phyloP scores from a whole-genome alignment of 2,888 invertebrate genomes.

The Drosophila limbata region DNA sequence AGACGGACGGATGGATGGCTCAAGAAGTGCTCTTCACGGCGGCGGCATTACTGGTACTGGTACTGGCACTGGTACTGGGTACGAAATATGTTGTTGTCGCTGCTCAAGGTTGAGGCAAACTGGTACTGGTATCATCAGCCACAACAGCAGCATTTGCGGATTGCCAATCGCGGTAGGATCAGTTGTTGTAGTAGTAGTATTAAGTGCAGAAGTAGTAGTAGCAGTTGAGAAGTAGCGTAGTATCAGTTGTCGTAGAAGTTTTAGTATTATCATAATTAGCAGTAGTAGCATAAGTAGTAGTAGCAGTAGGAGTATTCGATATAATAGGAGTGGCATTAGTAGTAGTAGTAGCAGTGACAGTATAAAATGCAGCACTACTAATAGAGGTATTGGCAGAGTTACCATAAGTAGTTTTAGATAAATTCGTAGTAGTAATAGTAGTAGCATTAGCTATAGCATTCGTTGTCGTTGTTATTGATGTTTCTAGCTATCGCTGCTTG shows the following conservation, averaged over 20 bases:
- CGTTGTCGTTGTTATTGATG: not conserved
- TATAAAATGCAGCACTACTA: not conserved
- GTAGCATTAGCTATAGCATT: not conserved
- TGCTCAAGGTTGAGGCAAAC: conserved; percentile 74
- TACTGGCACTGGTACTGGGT: conserved; percentile 48
- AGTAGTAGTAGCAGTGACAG: not conserved
- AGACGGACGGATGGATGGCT: conserved; percentile 44
- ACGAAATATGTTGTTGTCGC: conserved; percentile 66
- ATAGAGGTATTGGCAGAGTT: not conserved
- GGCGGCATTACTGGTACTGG: conserved; percentile 36
- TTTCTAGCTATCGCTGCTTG: conserved; percentile 37
- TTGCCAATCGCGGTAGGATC: conserved; percentile 3
- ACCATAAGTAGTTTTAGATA: not conserved
- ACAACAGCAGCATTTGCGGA: conserved; percentile 21
- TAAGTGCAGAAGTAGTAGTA: conserved; percentile 4
- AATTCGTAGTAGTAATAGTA: not conserved
- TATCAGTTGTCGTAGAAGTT: not conserved
- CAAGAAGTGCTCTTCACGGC: conserved; percentile 74
- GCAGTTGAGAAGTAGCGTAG: not conserved
- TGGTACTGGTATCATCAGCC: conserved; percentile 62
- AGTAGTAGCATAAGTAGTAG: not conserved
- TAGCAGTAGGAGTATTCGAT: not conserved
- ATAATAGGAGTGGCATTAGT: not conserved
- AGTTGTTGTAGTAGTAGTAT: not conserved
- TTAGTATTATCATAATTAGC: not conserved